phyloP scores from a whole-genome alignment of 2,797 vertebrate species.

The Knipowitschia caucasica region DNA sequence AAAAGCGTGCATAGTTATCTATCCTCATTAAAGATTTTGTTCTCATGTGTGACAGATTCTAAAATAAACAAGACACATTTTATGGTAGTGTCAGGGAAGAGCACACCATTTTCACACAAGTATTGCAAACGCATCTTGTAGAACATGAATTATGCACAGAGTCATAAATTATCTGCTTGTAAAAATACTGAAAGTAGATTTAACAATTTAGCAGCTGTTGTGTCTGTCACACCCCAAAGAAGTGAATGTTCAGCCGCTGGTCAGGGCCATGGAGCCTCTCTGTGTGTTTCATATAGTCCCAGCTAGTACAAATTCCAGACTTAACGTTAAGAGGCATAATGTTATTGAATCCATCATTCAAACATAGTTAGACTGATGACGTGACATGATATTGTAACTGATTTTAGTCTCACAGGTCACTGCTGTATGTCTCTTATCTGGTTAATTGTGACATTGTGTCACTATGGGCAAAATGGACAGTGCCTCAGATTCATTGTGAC shows the following conservation, averaged over 20 bases:
- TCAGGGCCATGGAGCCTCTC: constrained; percentile 15
- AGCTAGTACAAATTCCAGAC: background rate
- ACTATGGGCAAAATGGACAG: constrained; percentile 50
- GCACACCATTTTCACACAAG: constrained; percentile 2
- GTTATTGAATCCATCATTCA: background rate
- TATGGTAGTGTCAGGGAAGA: background rate
- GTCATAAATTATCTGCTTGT: constrained; percentile 5
- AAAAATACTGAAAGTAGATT: constrained; percentile 17
- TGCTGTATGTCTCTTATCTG: constrained; percentile 7
- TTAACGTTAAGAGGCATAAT: background rate
- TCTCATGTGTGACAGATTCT: background rate
- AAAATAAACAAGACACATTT: constrained; percentile 1
- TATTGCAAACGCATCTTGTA: background rate
- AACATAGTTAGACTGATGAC: background rate
- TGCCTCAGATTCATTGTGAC: constrained; percentile 64
- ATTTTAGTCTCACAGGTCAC: background rate
- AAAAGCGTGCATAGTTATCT: background rate
- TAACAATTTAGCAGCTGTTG: constrained; percentile 19
- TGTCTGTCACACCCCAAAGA: constrained; percentile 21
- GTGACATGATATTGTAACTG: background rate
- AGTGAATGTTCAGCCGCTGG: constrained; percentile 22
- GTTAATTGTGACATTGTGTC: constrained; percentile 16
- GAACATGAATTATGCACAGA: background rate
- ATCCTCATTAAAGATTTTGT: background rate
- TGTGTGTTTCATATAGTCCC: constrained; percentile 7